phyloP scores from a whole-genome alignment of 1,140 invertebrate genomes.

The Macrocentrus cingulum region DNA sequence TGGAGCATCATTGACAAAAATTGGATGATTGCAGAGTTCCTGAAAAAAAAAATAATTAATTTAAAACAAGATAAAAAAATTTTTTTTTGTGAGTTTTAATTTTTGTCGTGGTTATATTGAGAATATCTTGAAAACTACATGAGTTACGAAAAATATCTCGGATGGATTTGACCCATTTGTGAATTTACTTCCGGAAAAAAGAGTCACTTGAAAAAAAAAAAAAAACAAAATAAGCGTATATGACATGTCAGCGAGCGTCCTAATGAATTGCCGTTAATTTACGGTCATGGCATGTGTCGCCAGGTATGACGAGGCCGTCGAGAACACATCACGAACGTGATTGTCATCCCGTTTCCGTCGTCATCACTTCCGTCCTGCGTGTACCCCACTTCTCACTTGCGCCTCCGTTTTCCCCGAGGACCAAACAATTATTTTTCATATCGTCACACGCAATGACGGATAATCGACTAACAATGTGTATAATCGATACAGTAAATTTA shows the following conservation, averaged over 20 bases:
- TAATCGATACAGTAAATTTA: no score
- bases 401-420: no score
- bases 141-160: no score
- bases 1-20: conserved; percentile 78
- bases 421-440: no score
- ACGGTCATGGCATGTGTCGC: conserved; percentile 5
- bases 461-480: no score
- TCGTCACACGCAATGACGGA: no score
- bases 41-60: conserved; percentile 53
- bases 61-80: not conserved
- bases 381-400: not conserved
- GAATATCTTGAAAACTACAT: no score
- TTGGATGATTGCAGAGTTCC: conserved; percentile 75
- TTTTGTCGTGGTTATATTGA: no score
- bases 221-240: no score
- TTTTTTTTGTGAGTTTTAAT: conserved; percentile 21
- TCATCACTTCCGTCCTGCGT: not conserved
- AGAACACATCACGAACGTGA: conserved; percentile 19
- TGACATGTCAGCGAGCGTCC: not conserved
- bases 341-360: conserved; percentile 19
- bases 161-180: no score
- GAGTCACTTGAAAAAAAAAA: no score
- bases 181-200: no score
- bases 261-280: conserved; percentile 17
- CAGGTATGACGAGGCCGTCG: conserved; percentile 18